phyloP scores from a whole-genome alignment of 2,797 vertebrate genomes.

The Lagocephalus sceleratus region DNA sequence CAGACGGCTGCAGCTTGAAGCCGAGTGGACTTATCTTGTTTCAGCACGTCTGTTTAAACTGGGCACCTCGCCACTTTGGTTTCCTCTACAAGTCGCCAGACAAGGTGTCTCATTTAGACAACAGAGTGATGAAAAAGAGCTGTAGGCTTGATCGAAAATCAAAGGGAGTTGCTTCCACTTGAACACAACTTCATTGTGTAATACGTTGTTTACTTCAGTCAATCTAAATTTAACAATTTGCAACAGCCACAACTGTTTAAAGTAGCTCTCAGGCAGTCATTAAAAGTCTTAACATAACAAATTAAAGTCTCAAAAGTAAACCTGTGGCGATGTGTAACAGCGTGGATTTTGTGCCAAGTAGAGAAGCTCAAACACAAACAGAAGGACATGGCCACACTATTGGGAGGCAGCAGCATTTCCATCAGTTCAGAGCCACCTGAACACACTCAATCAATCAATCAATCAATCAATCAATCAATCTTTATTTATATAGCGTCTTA shows the following conservation, averaged over 20 bases:
- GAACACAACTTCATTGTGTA: constrained; percentile 30
- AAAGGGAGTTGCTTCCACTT: constrained; percentile 33
- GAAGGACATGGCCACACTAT: too few relatives aligned
- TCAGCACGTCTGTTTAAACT: constrained; percentile 16
- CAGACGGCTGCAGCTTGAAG: constrained; percentile 13
- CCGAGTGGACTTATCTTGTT: constrained; percentile 32
- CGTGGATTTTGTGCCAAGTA: too few relatives aligned
- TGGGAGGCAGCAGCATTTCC: too few relatives aligned
- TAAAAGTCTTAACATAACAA: not conserved
- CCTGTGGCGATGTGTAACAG: too few relatives aligned
- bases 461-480: too few relatives aligned
- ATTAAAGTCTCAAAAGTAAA: too few relatives aligned
- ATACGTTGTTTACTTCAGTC: not conserved
- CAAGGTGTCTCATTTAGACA: constrained; percentile 56
- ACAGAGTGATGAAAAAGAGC: constrained; percentile 32
- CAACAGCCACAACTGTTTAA: not conserved
- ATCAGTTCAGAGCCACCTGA: too few relatives aligned
- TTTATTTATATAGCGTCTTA: too few relatives aligned
- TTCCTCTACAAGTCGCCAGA: constrained; percentile 45
- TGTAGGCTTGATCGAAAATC: constrained; percentile 46
- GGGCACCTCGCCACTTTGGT: constrained; percentile 35
- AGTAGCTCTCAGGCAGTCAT: not conserved
- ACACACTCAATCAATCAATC: too few relatives aligned
- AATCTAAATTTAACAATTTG: not conserved
- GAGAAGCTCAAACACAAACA: too few relatives aligned